Base-by-base conservation (phyloP, 2,113 vertebrate species). In the Piaya cayana region DNA sequence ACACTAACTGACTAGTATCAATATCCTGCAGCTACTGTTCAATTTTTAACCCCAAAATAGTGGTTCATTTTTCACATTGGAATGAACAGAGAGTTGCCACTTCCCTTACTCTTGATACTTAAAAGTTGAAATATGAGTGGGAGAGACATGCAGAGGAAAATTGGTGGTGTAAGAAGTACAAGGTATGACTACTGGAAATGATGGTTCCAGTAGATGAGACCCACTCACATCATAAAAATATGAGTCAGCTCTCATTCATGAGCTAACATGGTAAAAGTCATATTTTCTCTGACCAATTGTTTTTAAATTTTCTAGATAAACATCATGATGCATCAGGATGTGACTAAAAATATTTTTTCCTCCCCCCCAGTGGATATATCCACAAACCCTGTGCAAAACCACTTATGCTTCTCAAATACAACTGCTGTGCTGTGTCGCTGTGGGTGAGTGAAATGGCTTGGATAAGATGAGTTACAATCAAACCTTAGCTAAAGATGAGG, bases 361-460 rank as follows among this genome's bases (percentile, higher is more conserved):
- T 79, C 82, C 75, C 55, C 49, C 6, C 4, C 21, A 5, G 52
- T 0, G 3, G 92, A 81, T 91, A 22, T 81, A 60, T 92, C 90
- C 96, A 95, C 76, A 96, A 97, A 86, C 87, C 94, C 71, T 91
- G 47, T 3, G 32, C 87, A 92, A 96, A 97, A 95, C 92, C 95
- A 94, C 82, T 60, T 5, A 0, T 74, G 60, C 27, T 70, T 90
- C 64, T 95, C 71, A 43, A 83, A 56, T 30, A 70, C 47, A 63
- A 1, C 79, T 77, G 7, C 79, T 64, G 59, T 47, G 68, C 67
- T 81, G 6, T 58, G 68, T 82, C 74, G 53, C 79, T 6, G 4
- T 60, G 71, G 29, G 25, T 74, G 75, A 64, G 43, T 45, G 79
- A 80, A 39, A 52, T 23, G 50, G 29, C 42, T 71, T 55, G 50